Conservation (phyloP, 2,797 vertebrate genomes). For the Pangasius krempfi region DNA sequence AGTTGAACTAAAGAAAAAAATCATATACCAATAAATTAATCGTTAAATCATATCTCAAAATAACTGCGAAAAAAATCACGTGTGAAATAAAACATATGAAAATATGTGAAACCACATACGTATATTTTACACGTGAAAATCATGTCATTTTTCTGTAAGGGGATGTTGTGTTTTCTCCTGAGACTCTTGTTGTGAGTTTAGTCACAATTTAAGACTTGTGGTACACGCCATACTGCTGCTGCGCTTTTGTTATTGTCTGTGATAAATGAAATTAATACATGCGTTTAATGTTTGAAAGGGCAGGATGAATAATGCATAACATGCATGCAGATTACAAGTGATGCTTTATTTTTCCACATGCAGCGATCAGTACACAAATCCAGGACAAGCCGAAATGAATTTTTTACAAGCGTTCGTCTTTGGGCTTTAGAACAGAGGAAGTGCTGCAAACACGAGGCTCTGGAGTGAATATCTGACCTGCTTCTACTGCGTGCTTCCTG, state of each 20-base stretch:
- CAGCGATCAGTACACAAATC: constrained; percentile 80
- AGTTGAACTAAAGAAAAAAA: background rate
- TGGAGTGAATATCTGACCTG: constrained; percentile 51
- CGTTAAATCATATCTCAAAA: background rate
- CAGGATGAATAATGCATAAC: constrained; percentile 75
- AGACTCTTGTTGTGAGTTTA: constrained; percentile 57
- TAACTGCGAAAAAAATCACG: background rate
- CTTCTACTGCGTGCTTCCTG: constrained; percentile 31
- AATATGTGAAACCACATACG: background rate
- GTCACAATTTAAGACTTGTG: constrained; percentile 67
- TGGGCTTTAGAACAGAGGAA: constrained; percentile 66
- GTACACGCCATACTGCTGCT: constrained; percentile 73
- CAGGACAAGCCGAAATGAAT: constrained; percentile 79
- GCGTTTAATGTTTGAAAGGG: constrained; percentile 79
- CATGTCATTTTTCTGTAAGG: background rate
- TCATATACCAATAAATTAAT: background rate
- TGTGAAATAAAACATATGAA: background rate
- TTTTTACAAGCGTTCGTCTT: constrained; percentile 72
- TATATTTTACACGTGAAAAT: background rate
- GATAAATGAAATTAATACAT: constrained; percentile 81
- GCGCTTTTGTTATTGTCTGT: constrained; percentile 75
- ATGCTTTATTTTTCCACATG: constrained; percentile 43
- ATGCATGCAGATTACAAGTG: constrained; percentile 73
- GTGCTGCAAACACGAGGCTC: constrained; percentile 50
- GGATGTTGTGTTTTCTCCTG: constrained; percentile 56